Evolutionary conservation across 2,888 invertebrate genomes (phyloP).

Genomic region (Theodoxus fluviatilis): DNA sequence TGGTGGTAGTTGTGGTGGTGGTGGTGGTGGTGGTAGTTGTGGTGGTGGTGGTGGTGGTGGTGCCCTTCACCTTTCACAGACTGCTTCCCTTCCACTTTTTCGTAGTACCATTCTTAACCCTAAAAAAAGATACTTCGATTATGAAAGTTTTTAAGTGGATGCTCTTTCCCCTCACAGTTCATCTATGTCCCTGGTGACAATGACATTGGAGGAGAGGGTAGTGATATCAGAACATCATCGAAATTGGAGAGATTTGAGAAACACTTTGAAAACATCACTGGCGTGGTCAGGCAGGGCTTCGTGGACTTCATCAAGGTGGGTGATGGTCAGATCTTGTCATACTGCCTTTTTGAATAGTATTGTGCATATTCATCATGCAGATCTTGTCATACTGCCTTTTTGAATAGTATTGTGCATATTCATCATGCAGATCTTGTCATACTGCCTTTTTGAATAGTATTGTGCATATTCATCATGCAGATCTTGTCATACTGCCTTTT

Average conservation of each 20-base stretch:
- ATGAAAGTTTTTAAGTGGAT: not conserved
- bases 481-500: not conserved
- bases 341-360: too few species aligned
- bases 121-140: too few species aligned
- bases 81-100: too few species aligned
- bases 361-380: too few species aligned
- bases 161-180: conserved; percentile 46
- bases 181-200: conserved; percentile 94
- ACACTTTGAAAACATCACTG: conserved; percentile 76
- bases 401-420: too few species aligned
- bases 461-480: too few species aligned
- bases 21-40: too few species aligned
- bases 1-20: too few species aligned
- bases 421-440: not conserved
- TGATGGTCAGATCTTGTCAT: not conserved
- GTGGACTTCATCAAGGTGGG: conserved; percentile 66
- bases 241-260: conserved; percentile 78
- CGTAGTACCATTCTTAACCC: too few species aligned
- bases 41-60: too few species aligned
- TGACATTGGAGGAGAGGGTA: conserved; percentile 91
- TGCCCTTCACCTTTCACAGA: too few species aligned
- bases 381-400: not conserved
- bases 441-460: too few species aligned
- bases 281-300: conserved; percentile 65
- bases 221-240: conserved; percentile 59